phyloP scores from a whole-genome alignment of 1,140 invertebrate species.

The Leptoteleia sp. region DNA sequence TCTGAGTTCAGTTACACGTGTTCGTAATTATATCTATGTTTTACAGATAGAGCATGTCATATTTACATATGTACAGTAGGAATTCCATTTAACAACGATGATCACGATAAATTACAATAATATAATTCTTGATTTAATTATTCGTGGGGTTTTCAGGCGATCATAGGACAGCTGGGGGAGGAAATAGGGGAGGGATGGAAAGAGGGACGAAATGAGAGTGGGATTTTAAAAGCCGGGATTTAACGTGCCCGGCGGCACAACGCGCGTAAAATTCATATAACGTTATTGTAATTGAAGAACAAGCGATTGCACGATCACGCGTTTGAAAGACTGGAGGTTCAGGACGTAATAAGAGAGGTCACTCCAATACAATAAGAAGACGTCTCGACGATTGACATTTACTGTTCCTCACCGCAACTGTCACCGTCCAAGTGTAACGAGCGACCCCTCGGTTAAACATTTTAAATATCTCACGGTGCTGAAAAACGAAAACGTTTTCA shows the following conservation, averaged over 20 bases:
- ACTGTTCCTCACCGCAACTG: too few species aligned
- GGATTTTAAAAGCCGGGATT: conserved; percentile 70
- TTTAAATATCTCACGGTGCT: too few species aligned
- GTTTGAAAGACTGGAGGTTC: conserved; percentile 73
- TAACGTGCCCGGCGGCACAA: conserved; percentile 76
- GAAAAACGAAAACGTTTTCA: too few species aligned
- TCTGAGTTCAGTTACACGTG: conserved; percentile 62
- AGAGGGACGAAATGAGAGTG: conserved; percentile 23
- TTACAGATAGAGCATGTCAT: conserved; percentile 65
- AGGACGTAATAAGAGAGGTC: conserved; percentile 64
- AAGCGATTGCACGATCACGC: conserved; percentile 72
- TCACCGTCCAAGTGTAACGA: not conserved
- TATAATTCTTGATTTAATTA: conserved; percentile 51
- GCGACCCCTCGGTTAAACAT: conserved; percentile 29
- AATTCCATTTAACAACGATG: conserved; percentile 73
- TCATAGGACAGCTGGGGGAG: not conserved
- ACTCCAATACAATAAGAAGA: conserved; percentile 10
- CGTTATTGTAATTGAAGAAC: conserved; percentile 57
- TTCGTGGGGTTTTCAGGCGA: conserved; percentile 65
- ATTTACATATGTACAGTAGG: conserved; percentile 77
- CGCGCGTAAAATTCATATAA: conserved; percentile 49
- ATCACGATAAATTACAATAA: conserved; percentile 70
- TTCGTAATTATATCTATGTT: too few species aligned
- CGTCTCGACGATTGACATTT: not conserved
- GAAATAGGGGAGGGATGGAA: not conserved